Evolutionary conservation across 2,888 invertebrate species (phyloP).

Genomic region (Argynnis bischoffii): DNA sequence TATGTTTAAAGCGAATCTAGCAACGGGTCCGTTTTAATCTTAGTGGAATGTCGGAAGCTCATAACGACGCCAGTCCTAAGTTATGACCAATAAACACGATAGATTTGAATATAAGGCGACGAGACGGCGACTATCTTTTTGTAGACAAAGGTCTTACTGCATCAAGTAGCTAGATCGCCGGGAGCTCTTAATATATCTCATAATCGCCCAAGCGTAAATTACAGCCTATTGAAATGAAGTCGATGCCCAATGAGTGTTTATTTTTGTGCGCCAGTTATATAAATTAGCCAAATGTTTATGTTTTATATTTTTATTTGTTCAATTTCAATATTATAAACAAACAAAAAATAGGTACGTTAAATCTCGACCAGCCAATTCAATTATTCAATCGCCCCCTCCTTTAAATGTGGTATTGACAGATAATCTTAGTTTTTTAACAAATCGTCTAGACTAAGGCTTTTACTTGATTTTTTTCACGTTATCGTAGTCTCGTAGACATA

Average conservation of each 20-base stretch:
- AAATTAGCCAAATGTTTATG: neutral
- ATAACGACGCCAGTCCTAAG: conserved; percentile 64
- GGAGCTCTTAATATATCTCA: conserved; percentile 27
- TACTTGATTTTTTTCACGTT: conserved; percentile 25
- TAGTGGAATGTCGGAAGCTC: conserved; percentile 65
- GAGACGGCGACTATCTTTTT: conserved; percentile 38
- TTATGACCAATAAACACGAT: conserved; percentile 72
- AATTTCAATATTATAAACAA: neutral
- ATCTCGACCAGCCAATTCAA: conserved; percentile 7
- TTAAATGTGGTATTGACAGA: conserved; percentile 19
- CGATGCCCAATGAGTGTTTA: conserved; percentile 12
- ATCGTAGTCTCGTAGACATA: conserved; percentile 23
- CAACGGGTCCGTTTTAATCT: conserved; percentile 64
- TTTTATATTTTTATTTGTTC: neutral
- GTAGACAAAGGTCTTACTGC: conserved; percentile 29
- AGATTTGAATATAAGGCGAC: conserved; percentile 60
- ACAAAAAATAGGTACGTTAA: neutral
- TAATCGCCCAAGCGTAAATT: conserved; percentile 31
- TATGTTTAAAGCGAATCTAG: conserved; percentile 38
- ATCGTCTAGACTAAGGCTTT: conserved; percentile 39
- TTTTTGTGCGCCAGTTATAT: conserved; percentile 7
- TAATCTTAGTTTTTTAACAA: conserved; percentile 7
- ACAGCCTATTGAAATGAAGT: conserved; percentile 28
- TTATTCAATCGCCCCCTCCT: conserved; percentile 10
- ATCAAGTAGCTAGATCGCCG: conserved; percentile 25